Base-by-base conservation (phyloP, 2,797 vertebrate genomes). In the Hippoglossus hippoglossus region DNA sequence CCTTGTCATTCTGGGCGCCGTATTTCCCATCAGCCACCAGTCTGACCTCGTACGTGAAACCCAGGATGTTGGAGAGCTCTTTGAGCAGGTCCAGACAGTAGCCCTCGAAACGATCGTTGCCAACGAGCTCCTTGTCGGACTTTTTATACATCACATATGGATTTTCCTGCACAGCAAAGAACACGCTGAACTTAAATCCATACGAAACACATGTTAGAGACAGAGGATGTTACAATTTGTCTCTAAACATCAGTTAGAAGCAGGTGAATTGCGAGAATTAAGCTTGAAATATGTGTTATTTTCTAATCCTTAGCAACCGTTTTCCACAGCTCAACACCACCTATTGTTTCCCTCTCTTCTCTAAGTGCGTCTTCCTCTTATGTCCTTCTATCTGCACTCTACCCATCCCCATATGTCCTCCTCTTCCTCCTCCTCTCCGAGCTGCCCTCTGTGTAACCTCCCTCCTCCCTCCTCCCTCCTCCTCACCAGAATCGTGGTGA, bases 121-220 rank as follows among this genome's bases (percentile, higher is more conserved):
- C 98, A 2, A 94, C 93, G 8, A 99, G 89, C 34, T 96, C 97
- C 84, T 97, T 97, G 79, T 99, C 98, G 1, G 98, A 99, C 82
- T 99, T 99, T 89, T 93, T 97, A 67, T 95, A 92, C 98, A 99
- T 99, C 83, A 99, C 97, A 4, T 99, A 99, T 1, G 98, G 98
- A 85, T 98, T 97, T 90, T 99, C 98, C 98, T 99, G 86, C 10
- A 87, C 2, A 46, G 39, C 39, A 61, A 59, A 63, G 3, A 73
- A 39, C 69, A 63, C n/a, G 0, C 5, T 15, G 16, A 3, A 18
- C 11, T 44, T 13, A 44, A 15, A 6, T 44, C 41, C 41, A 44
- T 11, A 10, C 3, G 25, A 25, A 25, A 4, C 24, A 53, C 13
- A 15, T n/a, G 13, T 16, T 28, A 10, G 3, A 34, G 31, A 10